phyloP scores from a whole-genome alignment of 2,888 invertebrate genomes.

The Dicyrtomina minuta region DNA sequence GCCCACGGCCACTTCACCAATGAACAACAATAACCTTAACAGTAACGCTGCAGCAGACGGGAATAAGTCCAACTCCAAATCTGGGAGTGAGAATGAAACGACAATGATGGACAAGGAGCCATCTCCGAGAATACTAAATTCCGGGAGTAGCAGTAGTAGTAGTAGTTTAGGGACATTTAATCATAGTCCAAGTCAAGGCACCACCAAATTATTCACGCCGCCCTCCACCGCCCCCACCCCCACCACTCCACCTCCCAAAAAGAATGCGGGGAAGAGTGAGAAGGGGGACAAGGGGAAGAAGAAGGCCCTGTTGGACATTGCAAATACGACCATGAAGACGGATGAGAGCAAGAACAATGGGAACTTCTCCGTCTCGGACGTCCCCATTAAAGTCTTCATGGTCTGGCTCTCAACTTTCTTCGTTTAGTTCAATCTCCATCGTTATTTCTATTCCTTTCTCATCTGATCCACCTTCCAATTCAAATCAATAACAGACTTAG shows the following conservation, averaged over 20 bases:
- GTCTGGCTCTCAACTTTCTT: constrained; percentile 34
- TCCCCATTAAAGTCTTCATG: constrained; percentile 29
- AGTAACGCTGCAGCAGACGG: not conserved
- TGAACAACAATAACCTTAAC: not conserved
- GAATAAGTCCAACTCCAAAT: not conserved
- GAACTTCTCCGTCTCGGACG: constrained; percentile 23
- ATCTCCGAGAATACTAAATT: constrained; percentile 12
- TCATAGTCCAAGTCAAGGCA: not conserved
- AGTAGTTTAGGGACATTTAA: not conserved
- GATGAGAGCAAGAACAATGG: constrained; percentile 20
- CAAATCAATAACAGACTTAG: too few relatives aligned
- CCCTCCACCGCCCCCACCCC: not conserved
- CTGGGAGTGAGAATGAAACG: not conserved
- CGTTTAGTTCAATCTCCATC: constrained; percentile 8
- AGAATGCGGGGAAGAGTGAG: not conserved
- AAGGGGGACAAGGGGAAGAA: too few relatives aligned
- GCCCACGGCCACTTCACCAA: not conserved
- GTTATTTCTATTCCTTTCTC: not conserved
- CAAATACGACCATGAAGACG: constrained; percentile 12
- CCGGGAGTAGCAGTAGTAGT: not conserved
- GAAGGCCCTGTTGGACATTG: not conserved
- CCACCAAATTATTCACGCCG: not conserved
- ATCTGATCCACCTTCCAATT: not conserved
- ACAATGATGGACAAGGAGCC: not conserved
- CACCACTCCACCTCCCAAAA: not conserved